These are phyloP conservation scores for Tonatia bakeri DNA, from an alignment of 2,113 vertebrate species.

Conservation along the genomic window DNA sequence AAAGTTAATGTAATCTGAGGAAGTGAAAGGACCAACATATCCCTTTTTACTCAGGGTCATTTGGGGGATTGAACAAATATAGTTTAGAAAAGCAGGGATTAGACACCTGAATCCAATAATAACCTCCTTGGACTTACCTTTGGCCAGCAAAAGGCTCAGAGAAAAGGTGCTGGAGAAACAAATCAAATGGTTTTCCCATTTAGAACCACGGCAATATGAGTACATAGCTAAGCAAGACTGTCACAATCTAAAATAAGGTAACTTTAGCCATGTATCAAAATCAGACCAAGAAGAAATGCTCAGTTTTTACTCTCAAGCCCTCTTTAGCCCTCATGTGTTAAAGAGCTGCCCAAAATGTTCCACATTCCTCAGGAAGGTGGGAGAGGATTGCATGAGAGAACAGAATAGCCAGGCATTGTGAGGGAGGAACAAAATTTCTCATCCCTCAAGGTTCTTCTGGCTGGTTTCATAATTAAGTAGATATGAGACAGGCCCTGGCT, in stretches of 20 bases:
- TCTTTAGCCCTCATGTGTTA: background rate
- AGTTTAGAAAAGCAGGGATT: background rate
- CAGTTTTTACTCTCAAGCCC: background rate
- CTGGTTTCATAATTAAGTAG: too few relatives aligned
- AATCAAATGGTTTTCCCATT: background rate
- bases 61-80: background rate
- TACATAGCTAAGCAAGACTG: background rate
- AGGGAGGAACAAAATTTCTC: too few relatives aligned
- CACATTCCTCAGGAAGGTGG: background rate
- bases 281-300: background rate
- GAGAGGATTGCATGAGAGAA: background rate
- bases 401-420: background rate
- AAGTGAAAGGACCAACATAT: background rate
- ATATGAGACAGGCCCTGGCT: too few relatives aligned
- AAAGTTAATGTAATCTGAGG: background rate
- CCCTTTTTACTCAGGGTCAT: background rate
- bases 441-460: too few relatives aligned
- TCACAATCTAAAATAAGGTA: background rate
- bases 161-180: background rate
- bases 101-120: background rate
- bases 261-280: background rate
- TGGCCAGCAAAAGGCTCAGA: background rate
- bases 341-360: background rate
- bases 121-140: background rate
- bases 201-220: background rate